Conservation (phyloP, 1,140 invertebrate genomes). For the Matsumurasca onukii region DNA sequence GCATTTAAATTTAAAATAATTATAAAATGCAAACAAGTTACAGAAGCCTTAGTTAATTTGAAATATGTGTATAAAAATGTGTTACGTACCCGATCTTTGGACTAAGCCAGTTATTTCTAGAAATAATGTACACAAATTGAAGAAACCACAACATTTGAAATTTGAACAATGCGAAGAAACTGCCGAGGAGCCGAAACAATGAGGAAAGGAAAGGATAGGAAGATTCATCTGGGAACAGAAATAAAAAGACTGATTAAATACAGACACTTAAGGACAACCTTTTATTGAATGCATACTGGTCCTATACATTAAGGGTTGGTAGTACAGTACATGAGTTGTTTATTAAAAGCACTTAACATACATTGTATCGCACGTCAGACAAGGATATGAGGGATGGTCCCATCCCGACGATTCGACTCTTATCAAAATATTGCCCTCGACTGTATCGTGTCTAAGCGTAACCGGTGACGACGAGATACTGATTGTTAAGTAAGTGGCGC, state of each 20-base stretch:
- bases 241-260: conserved; percentile 17
- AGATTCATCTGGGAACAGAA: conserved; percentile 14
- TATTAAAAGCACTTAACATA: conserved; percentile 40
- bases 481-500: no score
- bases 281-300: conserved; percentile 44
- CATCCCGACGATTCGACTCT: background rate
- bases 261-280: conserved; percentile 39
- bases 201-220: background rate
- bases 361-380: conserved; percentile 5
- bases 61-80: no score
- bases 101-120: no score
- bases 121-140: no score
- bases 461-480: no score
- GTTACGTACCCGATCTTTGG: no score
- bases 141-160: no score
- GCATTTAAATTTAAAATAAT: no score
- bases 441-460: background rate
- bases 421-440: conserved; percentile 5
- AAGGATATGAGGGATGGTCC: conserved; percentile 1
- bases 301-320: conserved; percentile 36
- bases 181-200: no score
- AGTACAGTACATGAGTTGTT: conserved; percentile 32
- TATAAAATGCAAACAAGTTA: no score
- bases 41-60: no score
- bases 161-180: no score